Percentiles rank a stretch among this genome's conserved stretches.
These are phyloP conservation scores for Leptopilina drosophilae DNA, from an alignment of 2,888 invertebrate genomes.

Conservation along the genomic window DNA sequence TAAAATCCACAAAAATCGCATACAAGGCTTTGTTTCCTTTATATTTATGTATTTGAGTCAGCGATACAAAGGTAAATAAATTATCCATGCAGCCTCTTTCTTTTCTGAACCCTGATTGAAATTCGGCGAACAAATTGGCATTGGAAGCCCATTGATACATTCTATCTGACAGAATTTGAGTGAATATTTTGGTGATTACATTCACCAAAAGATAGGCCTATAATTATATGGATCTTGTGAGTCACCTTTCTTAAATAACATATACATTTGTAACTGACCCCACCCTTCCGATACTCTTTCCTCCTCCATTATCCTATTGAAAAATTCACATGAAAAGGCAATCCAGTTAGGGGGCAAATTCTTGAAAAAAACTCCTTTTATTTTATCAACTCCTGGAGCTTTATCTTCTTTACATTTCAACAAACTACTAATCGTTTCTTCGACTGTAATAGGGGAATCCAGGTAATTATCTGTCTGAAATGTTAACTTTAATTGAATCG, in stretches of 20 bases:
- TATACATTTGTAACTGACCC: background rate
- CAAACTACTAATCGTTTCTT: background rate
- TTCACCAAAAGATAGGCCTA: no score
- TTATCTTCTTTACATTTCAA: slow-evolving; percentile 19
- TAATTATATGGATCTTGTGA: no score
- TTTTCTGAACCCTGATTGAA: slow-evolving; percentile 33
- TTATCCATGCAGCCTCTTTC: no score
- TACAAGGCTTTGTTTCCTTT: no score
- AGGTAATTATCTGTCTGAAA: background rate
- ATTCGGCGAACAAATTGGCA: background rate
- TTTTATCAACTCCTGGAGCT: background rate
- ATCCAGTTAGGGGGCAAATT: slow-evolving; percentile 12
- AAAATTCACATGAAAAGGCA: background rate
- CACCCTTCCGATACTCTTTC: slow-evolving; percentile 10
- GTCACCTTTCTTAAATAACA: no score
- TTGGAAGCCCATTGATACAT: background rate
- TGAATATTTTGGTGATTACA: no score
- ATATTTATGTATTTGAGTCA: no score
- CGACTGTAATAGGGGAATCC: background rate
- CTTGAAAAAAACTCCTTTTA: slow-evolving; percentile 14
- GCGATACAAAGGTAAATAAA: no score
- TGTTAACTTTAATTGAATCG: background rate
- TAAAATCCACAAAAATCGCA: no score
- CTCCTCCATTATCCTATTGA: background rate
- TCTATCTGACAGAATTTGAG: no score